Evolutionary conservation across 1,140 invertebrate genomes (phyloP), one percentile per base, ranked within the genome.

Genomic region (Aphelinus certus): DNA sequence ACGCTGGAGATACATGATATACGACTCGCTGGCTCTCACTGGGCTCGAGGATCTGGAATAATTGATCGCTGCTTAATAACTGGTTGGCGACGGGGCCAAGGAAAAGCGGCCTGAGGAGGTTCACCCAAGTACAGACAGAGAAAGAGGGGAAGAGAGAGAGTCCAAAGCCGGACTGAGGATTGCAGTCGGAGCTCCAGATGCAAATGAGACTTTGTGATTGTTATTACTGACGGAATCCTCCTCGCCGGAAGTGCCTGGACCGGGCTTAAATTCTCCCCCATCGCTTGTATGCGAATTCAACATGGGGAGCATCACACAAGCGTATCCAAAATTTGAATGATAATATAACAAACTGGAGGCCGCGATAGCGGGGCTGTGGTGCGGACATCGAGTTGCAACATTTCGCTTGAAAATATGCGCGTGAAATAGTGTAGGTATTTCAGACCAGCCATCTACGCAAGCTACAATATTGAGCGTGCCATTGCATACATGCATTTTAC

Each of bases 181-280:
- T 26, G 26, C 26, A 26, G 26, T 26, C 26, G 26, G 26, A 26
- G 26, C 26, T 26, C 26, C 26, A 48, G n/a, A 71, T 70, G 74
- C 62, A 76, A 76, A 76, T 76, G 56, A 76, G 62, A 3, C 63
- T 65, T 58, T 61, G 68, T 61, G 53, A 70, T 70, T 71, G 73
- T 75, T 75, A 76, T 76, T 66, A 61, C 57, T 56, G 55, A 55
- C 73, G n/a, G 46, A 68, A 68, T 74, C 65, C 72, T 63, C 53
- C 48, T 4, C 49, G 43, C 47, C 45, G 3, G n/a, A 61, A 26
- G 26, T n/a, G 43, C 51, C 51, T 9, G 4, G 51, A 7, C 47
- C 3, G 3, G 26, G 49, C 47, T 74, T 67, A 67, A 61, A 73
- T 51, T 64, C 26, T 64, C 45, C 46, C 9, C 65, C 5, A 26